Conservation (phyloP, 2,888 invertebrate genomes). For the Allophyes oxyacanthae region DNA sequence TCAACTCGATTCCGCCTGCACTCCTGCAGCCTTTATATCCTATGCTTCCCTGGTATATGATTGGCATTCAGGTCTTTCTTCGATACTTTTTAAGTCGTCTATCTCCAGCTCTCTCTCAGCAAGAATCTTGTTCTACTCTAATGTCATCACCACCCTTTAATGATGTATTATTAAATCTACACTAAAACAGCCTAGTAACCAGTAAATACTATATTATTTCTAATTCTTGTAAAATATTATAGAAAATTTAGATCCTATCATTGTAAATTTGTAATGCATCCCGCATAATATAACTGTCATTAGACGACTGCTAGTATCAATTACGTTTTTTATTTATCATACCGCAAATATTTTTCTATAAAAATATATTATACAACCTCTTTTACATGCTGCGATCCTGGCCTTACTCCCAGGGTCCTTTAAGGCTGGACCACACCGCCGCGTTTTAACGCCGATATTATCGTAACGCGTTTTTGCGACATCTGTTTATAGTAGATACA, state of each 20-base stretch:
- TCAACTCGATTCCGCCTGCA: too few species aligned
- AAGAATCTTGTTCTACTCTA: too few species aligned
- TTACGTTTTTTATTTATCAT: constrained; percentile 28
- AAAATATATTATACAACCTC: neutral
- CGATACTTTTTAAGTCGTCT: too few species aligned
- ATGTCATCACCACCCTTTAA: too few species aligned
- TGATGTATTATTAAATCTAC: too few species aligned
- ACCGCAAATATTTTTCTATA: neutral
- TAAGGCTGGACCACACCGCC: too few species aligned
- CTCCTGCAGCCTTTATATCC: neutral
- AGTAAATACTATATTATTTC: too few species aligned
- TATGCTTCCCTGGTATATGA: neutral
- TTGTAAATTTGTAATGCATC: constrained; percentile 24
- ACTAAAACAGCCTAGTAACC: too few species aligned
- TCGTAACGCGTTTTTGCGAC: too few species aligned
- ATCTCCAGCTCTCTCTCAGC: too few species aligned
- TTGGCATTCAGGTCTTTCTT: neutral
- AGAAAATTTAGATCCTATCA: constrained; percentile 20
- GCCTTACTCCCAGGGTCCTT: constrained; percentile 45
- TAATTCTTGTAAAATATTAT: constrained; percentile 9
- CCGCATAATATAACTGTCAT: constrained; percentile 47
- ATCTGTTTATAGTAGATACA: too few species aligned
- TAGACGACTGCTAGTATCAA: constrained; percentile 15
- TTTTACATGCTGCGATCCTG: constrained; percentile 16
- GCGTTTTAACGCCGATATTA: too few species aligned